Conservation (phyloP, 2,113 vertebrate species). For the Etheostoma cragini region DNA sequence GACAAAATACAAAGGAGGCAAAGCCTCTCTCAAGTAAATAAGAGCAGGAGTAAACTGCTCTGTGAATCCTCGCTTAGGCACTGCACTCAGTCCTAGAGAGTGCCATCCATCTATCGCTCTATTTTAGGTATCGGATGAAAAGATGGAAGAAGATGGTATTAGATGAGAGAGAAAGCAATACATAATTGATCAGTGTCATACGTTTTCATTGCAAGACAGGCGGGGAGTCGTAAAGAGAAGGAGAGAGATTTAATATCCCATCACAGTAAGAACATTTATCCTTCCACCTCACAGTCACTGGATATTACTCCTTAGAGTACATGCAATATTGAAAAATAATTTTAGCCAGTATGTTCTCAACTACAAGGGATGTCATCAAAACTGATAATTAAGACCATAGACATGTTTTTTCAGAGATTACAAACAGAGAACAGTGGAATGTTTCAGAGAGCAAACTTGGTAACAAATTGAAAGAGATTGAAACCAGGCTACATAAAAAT, state of each 20-base stretch:
- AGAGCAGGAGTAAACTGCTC: constrained; percentile 36
- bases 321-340: background rate
- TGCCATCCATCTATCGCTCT: constrained; percentile 32
- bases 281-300: background rate
- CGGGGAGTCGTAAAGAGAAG: constrained; percentile 22
- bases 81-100: constrained; percentile 7
- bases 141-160: constrained; percentile 30
- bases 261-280: constrained; percentile 19
- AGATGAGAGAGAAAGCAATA: constrained; percentile 50
- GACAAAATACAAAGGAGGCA: constrained; percentile 28
- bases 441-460: background rate
- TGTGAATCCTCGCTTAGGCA: constrained; percentile 54
- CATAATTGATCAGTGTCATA: constrained; percentile 73
- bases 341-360: background rate
- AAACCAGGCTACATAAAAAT: background rate
- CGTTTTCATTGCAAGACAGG: constrained; percentile 46
- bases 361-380: background rate
- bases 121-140: constrained; percentile 47
- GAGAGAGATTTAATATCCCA: constrained; percentile 37
- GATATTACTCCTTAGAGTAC: background rate
- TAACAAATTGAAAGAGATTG: background rate
- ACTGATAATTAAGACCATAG: background rate
- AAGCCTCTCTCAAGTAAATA: constrained; percentile 51
- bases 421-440: background rate
- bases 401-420: background rate